Conservation (phyloP, 2,888 invertebrate species). For the Plebejus melissa region DNA sequence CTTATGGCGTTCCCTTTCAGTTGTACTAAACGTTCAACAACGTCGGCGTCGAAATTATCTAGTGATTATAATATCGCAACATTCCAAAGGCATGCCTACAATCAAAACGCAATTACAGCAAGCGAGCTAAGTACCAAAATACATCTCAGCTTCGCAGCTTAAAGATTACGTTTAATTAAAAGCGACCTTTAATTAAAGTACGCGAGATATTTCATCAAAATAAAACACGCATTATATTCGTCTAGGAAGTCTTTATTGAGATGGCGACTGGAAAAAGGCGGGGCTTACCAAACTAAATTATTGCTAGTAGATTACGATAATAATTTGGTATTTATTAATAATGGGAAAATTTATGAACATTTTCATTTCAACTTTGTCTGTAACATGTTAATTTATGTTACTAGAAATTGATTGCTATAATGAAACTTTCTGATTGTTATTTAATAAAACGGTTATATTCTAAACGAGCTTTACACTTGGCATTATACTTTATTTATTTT, state of each 20-base stretch:
- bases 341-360: neutral
- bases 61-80: constrained; percentile 23
- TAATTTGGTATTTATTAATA: constrained; percentile 5
- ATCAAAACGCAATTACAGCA: constrained; percentile 42
- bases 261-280: constrained; percentile 75
- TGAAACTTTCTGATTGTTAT: neutral
- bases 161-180: constrained; percentile 71
- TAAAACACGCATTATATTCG: constrained; percentile 55
- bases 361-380: neutral
- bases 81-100: constrained; percentile 31
- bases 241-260: constrained; percentile 77
- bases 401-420: neutral
- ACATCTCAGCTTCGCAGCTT: constrained; percentile 55
- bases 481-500: neutral
- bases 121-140: constrained; percentile 40
- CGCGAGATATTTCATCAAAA: constrained; percentile 62
- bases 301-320: constrained; percentile 7
- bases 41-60: neutral
- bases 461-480: neutral
- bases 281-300: constrained; percentile 46
- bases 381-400: neutral
- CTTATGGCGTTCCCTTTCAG: neutral
- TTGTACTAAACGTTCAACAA: neutral
- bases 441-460: neutral
- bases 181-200: constrained; percentile 70